Evolutionary conservation across 1,140 invertebrate genomes (phyloP), one percentile per base, ranked within the genome.

Genomic region (Drosophila burlai): DNA sequence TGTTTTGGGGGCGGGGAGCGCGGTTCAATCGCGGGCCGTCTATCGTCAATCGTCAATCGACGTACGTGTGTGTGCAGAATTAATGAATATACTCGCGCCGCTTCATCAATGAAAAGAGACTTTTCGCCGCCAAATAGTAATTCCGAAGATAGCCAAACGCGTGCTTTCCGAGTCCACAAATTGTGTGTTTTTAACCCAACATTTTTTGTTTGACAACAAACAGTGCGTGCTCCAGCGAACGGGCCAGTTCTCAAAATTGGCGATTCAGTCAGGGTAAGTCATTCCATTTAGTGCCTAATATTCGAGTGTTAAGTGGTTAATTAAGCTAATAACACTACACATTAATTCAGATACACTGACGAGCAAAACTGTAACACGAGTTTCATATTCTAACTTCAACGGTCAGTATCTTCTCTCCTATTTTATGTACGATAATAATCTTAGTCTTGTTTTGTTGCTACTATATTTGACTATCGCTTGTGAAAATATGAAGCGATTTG

Each of bases 31-130:
- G 66, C 66, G 26, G 49, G 31, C 29, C 62, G 21, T 18, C 45
- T 34, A 36, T 49, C 29, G 29, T 18, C 45, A 40, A 36, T 49
- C 29, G 29, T 31, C 29, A 31, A 31, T 67, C 62, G 67, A 43
- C 58, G 60, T 63, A 71, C 63, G 76, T 87, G 80, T 72, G 80
- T 72, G 80, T 80, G 80, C 68, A 66, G 49, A 68, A 59, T 83
- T 82, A 69, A 86, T 76, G 60, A 74, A 62, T 76, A 80, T 82
- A 43, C 62, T 60, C 62, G 59, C 74, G 63, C 62, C 67, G 80
- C 63, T 49, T 71, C 62, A 74, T 87, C 76, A 85, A 87, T 86
- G 67, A 73, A 68, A 47, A 31, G 31, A 68, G 38, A 68, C 67
- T 54, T 38, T 46, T 18, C 67, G 63, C 49, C 67, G 63, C 49